Percentiles rank a stretch among this genome's conserved stretches.
Evolutionary conservation across 2,797 vertebrate genomes (phyloP).

Genomic region (Sciurus carolinensis): DNA sequence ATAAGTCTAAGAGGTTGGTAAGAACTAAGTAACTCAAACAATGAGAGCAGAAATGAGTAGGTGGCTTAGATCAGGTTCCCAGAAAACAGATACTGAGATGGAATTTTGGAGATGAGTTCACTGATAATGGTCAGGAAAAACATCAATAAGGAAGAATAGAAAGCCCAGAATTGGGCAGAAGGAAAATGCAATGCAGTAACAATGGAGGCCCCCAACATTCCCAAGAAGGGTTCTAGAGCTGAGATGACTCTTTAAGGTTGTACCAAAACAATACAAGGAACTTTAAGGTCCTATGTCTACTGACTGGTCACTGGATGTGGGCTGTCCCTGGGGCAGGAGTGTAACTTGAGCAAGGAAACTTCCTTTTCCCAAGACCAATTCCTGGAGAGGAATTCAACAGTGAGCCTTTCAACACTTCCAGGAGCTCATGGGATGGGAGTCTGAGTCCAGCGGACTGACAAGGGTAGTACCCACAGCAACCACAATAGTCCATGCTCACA

Average conservation of each 20-base stretch:
- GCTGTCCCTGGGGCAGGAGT: not conserved
- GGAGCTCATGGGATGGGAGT: not conserved
- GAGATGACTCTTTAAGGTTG: not conserved
- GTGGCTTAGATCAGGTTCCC: not conserved
- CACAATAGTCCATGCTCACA: not conserved
- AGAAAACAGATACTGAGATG: constrained; percentile 20
- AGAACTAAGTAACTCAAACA: not conserved
- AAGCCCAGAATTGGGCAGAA: not conserved
- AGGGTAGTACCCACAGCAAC: not conserved
- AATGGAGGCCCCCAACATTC: not conserved
- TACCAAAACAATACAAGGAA: not conserved
- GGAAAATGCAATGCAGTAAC: not conserved
- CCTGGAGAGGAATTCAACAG: not conserved
- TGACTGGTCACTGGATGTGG: too few relatives aligned
- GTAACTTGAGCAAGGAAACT: not conserved
- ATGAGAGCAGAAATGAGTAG: not conserved
- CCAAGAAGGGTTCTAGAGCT: not conserved
- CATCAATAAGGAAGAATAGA: not conserved
- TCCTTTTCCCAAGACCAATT: not conserved
- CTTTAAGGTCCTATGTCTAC: not conserved
- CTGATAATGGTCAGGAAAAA: not conserved
- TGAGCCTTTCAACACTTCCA: not conserved
- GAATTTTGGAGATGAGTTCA: not conserved
- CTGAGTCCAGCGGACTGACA: not conserved
- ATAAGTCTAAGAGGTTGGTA: constrained; percentile 8